These are phyloP conservation scores for Gastracanthus pulcherrimus DNA, from an alignment of 2,888 invertebrate species.

Conservation along the genomic window DNA sequence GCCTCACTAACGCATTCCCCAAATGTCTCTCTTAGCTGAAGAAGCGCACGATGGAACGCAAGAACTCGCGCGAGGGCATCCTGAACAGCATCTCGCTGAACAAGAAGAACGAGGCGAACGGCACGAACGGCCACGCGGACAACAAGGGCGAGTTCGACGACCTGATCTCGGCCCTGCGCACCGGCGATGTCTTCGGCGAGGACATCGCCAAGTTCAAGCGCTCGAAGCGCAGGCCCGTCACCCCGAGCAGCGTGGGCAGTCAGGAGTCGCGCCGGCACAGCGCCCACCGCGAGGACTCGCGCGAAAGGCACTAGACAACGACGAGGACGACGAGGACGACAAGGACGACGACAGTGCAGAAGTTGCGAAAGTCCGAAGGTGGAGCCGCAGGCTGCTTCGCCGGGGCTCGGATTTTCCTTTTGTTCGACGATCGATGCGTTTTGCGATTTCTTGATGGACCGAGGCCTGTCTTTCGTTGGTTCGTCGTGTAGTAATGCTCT, in stretches of 20 bases:
- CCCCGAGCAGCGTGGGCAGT: slow-evolving; percentile 71
- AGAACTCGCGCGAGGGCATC: slow-evolving; percentile 88
- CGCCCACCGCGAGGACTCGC: slow-evolving; percentile 83
- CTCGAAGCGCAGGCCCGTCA: slow-evolving; percentile 84
- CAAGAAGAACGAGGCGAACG: slow-evolving; percentile 81
- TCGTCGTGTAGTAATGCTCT: too few relatives aligned
- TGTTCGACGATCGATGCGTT: too few relatives aligned
- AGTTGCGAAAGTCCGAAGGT: slow-evolving; percentile 8
- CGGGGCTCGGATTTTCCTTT: not conserved
- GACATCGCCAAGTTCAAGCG: slow-evolving; percentile 95
- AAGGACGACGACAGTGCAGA: not conserved
- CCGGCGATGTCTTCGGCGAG: slow-evolving; percentile 97
- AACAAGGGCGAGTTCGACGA: slow-evolving; percentile 96
- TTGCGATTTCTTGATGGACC: too few relatives aligned
- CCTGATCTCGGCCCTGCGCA: slow-evolving; percentile 94
- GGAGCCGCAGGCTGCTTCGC: not conserved
- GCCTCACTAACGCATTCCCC: not conserved
- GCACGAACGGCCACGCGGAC: slow-evolving; percentile 80
- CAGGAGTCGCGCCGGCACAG: slow-evolving; percentile 82
- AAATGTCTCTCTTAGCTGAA: slow-evolving; percentile 81
- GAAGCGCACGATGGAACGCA: slow-evolving; percentile 92
- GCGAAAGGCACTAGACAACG: slow-evolving; percentile 80
- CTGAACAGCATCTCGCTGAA: slow-evolving; percentile 87
- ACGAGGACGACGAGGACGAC: too few relatives aligned
- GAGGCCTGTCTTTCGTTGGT: too few relatives aligned